Percentiles rank a stretch among this genome's conserved stretches.
These are phyloP conservation scores for Tetheella fluctuosa DNA, from an alignment of 2,888 invertebrate species.

Conservation along the genomic window DNA sequence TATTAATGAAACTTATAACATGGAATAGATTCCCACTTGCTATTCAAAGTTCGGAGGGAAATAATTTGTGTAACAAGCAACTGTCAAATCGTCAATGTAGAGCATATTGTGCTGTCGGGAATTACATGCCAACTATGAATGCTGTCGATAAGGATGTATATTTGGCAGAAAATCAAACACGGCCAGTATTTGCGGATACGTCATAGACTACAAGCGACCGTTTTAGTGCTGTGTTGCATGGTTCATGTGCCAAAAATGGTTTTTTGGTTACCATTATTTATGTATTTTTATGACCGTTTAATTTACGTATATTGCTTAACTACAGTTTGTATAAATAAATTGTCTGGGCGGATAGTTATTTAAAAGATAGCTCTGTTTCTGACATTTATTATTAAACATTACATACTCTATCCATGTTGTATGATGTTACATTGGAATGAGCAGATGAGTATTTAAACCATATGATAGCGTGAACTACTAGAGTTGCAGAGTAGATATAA, in stretches of 20 bases:
- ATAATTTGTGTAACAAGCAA: constrained; percentile 38
- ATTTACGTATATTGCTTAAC: constrained; percentile 9
- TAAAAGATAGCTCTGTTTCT: neutral
- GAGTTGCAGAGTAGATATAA: too few species aligned
- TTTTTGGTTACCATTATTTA: constrained; percentile 9
- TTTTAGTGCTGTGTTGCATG: constrained; percentile 3
- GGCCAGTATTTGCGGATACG: constrained; percentile 11
- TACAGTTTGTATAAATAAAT: constrained; percentile 5
- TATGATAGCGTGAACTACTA: too few species aligned
- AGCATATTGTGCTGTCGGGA: constrained; percentile 22
- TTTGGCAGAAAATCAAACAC: constrained; percentile 15
- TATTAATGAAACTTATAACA: neutral
- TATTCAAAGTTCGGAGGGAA: constrained; percentile 32
- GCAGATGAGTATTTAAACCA: neutral
- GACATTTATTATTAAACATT: neutral
- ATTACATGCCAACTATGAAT: constrained; percentile 33
- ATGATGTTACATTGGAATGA: neutral
- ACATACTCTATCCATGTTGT: neutral
- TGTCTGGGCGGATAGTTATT: constrained; percentile 4
- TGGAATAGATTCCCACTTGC: constrained; percentile 34
- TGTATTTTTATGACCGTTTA: constrained; percentile 3
- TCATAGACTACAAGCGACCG: constrained; percentile 9
- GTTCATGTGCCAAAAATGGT: constrained; percentile 5
- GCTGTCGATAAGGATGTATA: constrained; percentile 4
- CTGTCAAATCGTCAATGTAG: constrained; percentile 26